Evolutionary conservation across 1,140 invertebrate species (phyloP), one percentile per base, ranked within the genome.

Genomic region (Pararge aegeria): DNA sequence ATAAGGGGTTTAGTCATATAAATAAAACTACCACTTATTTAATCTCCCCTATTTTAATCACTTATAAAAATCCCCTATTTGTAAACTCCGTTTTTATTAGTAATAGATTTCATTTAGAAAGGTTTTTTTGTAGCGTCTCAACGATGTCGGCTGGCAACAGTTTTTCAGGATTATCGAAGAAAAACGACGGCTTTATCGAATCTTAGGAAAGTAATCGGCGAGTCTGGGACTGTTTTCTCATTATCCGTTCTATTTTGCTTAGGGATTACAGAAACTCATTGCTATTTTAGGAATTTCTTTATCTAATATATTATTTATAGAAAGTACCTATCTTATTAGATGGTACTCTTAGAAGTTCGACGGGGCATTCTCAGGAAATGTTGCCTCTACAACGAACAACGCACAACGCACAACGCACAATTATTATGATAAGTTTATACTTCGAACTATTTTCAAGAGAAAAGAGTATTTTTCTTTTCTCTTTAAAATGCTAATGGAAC

Each of bases 151-250:
- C 53, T 54, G 64, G 70, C 74, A 75, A 75, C 74, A 79, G 66
- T 80, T 83, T 80, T 81, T 81, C 75, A 80, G 73, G 80, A 83
- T 81, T 83, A 80, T 74, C 66, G 71, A 75, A 80, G 78, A 83
- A 73, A 83, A 83, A 81, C 78, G 75, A 74, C 49, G 67, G 80
- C 64, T 75, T 81, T 83, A 83, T 81, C 74, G 77, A 73, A 76
- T 83, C 72, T 80, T 76, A 73, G 66, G 66, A 52, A 60, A 70
- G 75, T 80, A 79, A 81, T 81, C 73, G 73, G 55, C 42, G 52
- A 71, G 52, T 59, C 61, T 67, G 55, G 53, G 64, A 73, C 68
- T 75, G 67, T 72, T 73, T 80, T 79, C 78, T 78, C 76, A 80
- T 81, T 82, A 73, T 60, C 61, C 63, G 68, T 73, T 70, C 66